phyloP scores from a whole-genome alignment of 1,140 invertebrate genomes.

The Drosophila leontia region DNA sequence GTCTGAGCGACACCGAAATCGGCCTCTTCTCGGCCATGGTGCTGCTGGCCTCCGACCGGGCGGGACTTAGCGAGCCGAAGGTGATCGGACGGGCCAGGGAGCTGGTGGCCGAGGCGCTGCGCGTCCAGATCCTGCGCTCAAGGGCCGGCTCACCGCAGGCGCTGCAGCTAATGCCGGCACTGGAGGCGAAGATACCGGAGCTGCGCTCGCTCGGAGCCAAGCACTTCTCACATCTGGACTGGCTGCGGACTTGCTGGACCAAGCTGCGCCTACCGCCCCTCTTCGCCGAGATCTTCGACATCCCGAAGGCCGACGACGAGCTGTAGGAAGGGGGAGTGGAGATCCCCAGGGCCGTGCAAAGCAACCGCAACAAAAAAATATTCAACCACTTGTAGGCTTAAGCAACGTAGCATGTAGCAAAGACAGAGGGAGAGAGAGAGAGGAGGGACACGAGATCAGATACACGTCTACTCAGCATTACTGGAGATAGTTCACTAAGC shows the following conservation, averaged over 20 bases:
- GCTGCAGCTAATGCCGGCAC: conserved; percentile 88
- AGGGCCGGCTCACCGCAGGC: conserved; percentile 79
- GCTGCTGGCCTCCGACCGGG: conserved; percentile 92
- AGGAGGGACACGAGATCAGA: conserved; percentile 49
- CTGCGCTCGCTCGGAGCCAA: conserved; percentile 92
- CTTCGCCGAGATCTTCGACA: conserved; percentile 99
- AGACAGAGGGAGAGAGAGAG: conserved; percentile 23
- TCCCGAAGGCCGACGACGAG: conserved; percentile 94
- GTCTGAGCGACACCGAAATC: conserved; percentile 95
- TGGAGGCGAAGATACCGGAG: conserved; percentile 92
- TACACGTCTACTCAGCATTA: conserved; percentile 65
- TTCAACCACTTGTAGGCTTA: conserved; percentile 60
- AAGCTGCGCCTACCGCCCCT: conserved; percentile 94
- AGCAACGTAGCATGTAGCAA: conserved; percentile 59
- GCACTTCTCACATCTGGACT: conserved; percentile 94
- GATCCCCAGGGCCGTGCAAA: conserved; percentile 53
- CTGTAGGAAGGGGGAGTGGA: conserved; percentile 45
- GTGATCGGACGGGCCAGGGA: conserved; percentile 93
- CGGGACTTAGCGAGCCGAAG: conserved; percentile 93
- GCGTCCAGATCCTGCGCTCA: conserved; percentile 81
- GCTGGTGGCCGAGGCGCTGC: conserved; percentile 91
- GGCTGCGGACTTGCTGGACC: conserved; percentile 95
- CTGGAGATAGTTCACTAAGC: conserved; percentile 64
- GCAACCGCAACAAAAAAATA: conserved; percentile 62
- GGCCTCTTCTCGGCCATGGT: conserved; percentile 95